A percentile compares a stretch with the other conserved stretches of the same genome.
Evolutionary conservation across 2,113 vertebrate species (phyloP).

Genomic region (Sinocyclocheilus rhinocerous): DNA sequence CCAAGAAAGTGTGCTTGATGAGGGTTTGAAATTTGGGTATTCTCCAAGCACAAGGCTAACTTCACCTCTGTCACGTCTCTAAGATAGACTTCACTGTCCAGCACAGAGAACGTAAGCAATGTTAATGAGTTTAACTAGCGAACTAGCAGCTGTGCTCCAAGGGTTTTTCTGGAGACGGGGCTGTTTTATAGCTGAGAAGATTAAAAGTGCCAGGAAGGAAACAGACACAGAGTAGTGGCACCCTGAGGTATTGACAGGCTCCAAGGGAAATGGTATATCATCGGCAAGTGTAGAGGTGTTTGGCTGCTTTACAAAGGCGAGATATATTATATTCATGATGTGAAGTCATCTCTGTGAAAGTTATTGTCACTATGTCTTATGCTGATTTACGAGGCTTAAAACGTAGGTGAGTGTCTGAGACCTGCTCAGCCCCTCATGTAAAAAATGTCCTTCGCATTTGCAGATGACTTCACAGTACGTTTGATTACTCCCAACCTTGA

Average conservation of each 20-base stretch:
- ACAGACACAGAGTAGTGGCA: slow-evolving; percentile 64
- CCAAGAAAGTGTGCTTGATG: background rate
- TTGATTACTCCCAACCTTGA: slow-evolving; percentile 48
- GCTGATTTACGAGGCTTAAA: slow-evolving; percentile 67
- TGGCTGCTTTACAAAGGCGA: slow-evolving; percentile 71
- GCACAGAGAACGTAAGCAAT: slow-evolving; percentile 58
- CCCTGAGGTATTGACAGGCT: slow-evolving; percentile 70
- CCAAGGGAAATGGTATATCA: slow-evolving; percentile 75
- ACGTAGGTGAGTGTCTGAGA: slow-evolving; percentile 62
- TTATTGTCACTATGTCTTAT: slow-evolving; percentile 58
- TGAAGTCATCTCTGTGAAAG: slow-evolving; percentile 72
- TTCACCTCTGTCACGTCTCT: background rate
- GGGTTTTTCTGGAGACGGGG: slow-evolving; percentile 62
- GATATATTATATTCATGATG: slow-evolving; percentile 71
- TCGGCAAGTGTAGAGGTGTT: slow-evolving; percentile 64
- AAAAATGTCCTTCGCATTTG: slow-evolving; percentile 36
- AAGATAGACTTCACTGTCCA: slow-evolving; percentile 53
- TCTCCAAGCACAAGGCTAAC: slow-evolving; percentile 4
- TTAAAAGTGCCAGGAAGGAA: slow-evolving; percentile 68
- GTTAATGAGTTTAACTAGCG: slow-evolving; percentile 71
- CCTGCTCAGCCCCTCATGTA: slow-evolving; percentile 48
- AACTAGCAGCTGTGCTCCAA: slow-evolving; percentile 62
- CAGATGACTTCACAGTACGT: slow-evolving; percentile 34
- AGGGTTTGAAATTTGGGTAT: background rate
- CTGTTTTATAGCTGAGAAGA: slow-evolving; percentile 67